Conservation (phyloP, 2,797 vertebrate genomes). For the Artibeus lituratus region DNA sequence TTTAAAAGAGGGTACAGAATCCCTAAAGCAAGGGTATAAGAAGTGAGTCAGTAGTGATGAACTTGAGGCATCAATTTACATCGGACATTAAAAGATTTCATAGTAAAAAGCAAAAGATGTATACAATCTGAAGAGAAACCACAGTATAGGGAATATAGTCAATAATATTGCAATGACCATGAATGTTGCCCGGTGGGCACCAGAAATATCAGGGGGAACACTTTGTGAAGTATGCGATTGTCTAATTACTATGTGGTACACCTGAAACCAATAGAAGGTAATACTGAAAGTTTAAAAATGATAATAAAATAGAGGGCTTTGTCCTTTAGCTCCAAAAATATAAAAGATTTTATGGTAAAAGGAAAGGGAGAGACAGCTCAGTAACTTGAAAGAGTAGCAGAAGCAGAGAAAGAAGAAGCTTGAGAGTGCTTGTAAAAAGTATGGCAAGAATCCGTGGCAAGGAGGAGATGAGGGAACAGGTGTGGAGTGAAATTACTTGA, state of each 20-base stretch:
- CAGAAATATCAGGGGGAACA: not conserved
- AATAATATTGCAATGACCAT: not conserved
- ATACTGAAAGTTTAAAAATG: not conserved
- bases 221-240: not conserved
- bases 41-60: not conserved
- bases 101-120: not conserved
- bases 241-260: not conserved
- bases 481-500: not conserved
- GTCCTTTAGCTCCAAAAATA: not conserved
- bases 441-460: not conserved
- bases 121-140: not conserved
- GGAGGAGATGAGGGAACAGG: not conserved
- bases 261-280: not conserved
- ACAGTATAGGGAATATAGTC: not conserved
- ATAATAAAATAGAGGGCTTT: not conserved
- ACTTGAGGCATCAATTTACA: not conserved
- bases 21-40: not conserved
- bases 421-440: not conserved
- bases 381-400: not conserved
- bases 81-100: not conserved
- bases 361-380: not conserved
- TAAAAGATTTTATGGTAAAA: not conserved
- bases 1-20: not conserved
- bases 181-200: not conserved
- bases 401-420: not conserved